phyloP scores from a whole-genome alignment of 2,888 invertebrate genomes.

The Lycaena phlaeas region DNA sequence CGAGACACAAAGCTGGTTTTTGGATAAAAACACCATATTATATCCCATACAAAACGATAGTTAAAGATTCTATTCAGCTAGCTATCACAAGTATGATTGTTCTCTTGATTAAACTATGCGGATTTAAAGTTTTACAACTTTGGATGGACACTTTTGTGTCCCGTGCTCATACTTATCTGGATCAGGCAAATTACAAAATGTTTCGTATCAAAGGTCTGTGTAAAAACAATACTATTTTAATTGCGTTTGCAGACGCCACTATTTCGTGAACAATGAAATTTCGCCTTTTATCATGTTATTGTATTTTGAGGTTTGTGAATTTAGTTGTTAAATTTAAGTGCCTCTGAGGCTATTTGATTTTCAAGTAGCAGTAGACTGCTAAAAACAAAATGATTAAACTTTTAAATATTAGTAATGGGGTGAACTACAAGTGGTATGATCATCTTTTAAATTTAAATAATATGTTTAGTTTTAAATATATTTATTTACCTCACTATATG shows the following conservation, averaged over 20 bases:
- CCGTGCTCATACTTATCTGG: constrained; percentile 33
- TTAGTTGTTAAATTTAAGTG: not conserved
- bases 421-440: no score
- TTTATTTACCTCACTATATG: no score
- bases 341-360: no score
- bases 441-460: no score
- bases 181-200: constrained; percentile 18
- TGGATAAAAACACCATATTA: no score
- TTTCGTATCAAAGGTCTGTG: constrained; percentile 8
- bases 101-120: constrained; percentile 28
- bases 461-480: no score
- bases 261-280: not conserved
- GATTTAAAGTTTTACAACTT: constrained; percentile 43
- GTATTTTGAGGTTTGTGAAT: not conserved
- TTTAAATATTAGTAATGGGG: no score
- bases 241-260: not conserved
- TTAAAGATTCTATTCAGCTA: no score
- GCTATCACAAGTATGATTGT: constrained; percentile 11
- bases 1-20: no score
- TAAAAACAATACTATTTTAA: constrained; percentile 7
- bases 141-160: constrained; percentile 47
- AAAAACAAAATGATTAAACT: not conserved
- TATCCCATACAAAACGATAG: no score
- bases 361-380: no score
- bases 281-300: not conserved